A percentile compares a stretch with the other conserved stretches of the same genome.
Conservation (phyloP, 2,888 invertebrate species). For the Nematopogon swammerdamellus region DNA sequence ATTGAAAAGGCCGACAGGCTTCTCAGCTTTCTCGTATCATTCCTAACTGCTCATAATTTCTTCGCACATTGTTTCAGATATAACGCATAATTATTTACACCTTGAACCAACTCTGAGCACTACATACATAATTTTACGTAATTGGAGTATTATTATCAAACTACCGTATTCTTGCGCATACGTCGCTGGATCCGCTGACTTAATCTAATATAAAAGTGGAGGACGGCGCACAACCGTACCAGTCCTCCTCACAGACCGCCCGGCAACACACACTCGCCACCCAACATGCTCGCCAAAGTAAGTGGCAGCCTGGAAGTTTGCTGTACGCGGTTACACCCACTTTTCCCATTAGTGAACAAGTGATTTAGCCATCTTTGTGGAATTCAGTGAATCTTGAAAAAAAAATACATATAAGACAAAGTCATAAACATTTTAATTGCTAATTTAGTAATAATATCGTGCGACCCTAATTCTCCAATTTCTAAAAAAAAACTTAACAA, state of each 20-base stretch:
- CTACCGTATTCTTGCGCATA: conserved; percentile 48
- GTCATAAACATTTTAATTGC: too few relatives aligned
- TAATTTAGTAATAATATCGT: too few relatives aligned
- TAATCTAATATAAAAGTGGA: conserved; percentile 49
- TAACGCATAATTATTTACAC: conserved; percentile 17
- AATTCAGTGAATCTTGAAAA: too few relatives aligned
- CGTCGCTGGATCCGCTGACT: conserved; percentile 36
- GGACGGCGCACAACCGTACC: conserved; percentile 32
- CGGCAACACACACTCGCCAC: conserved; percentile 45
- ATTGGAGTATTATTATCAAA: conserved; percentile 50
- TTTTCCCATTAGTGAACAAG: too few relatives aligned
- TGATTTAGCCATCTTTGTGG: too few relatives aligned
- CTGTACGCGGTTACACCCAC: too few relatives aligned
- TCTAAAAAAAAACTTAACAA: too few relatives aligned
- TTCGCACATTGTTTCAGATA: background rate
- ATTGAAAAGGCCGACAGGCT: too few relatives aligned
- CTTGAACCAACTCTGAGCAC: conserved; percentile 37
- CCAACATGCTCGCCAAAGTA: conserved; percentile 52
- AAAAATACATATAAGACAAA: too few relatives aligned
- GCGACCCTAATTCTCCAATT: too few relatives aligned
- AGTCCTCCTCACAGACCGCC: conserved; percentile 51
- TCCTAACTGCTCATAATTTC: background rate
- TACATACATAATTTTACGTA: conserved; percentile 45
- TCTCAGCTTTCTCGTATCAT: too few relatives aligned
- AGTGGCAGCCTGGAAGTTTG: conserved; percentile 19